A percentile compares a stretch with the other conserved stretches of the same genome.
Conservation (phyloP, 2,113 vertebrate species). For the Romanogobio albipinnatus region DNA sequence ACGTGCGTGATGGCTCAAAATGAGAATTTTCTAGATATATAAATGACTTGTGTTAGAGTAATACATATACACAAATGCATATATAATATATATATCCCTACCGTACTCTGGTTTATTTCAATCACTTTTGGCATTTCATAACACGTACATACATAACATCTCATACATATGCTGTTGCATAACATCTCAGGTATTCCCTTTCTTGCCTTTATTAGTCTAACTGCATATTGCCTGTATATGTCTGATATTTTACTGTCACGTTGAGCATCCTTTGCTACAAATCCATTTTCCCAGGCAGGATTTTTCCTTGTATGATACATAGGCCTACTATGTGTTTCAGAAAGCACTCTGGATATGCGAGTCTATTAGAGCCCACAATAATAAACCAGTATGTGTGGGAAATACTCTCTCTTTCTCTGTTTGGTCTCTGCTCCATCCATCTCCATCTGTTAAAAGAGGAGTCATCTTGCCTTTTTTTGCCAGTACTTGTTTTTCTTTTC, state of each 20-base stretch:
- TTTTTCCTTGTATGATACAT: neutral
- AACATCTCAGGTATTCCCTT: neutral
- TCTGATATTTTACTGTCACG: neutral
- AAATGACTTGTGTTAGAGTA: neutral
- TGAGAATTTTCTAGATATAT: neutral
- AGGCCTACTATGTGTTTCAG: neutral
- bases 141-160: neutral
- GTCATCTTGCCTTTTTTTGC: neutral
- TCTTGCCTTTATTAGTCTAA: neutral
- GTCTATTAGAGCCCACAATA: neutral
- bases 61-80: neutral
- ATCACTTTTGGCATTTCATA: slow-evolving; percentile 3
- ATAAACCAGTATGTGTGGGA: neutral
- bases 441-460: slow-evolving; percentile 13
- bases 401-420: neutral
- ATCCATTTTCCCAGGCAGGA: neutral
- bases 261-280: neutral
- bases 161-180: neutral
- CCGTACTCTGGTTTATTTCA: no score
- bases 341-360: neutral
- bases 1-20: neutral
- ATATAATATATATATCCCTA: neutral
- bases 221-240: neutral
- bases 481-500: neutral
- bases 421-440: neutral